phyloP scores from a whole-genome alignment of 2,888 invertebrate genomes.

The Ophion ventricosus region DNA sequence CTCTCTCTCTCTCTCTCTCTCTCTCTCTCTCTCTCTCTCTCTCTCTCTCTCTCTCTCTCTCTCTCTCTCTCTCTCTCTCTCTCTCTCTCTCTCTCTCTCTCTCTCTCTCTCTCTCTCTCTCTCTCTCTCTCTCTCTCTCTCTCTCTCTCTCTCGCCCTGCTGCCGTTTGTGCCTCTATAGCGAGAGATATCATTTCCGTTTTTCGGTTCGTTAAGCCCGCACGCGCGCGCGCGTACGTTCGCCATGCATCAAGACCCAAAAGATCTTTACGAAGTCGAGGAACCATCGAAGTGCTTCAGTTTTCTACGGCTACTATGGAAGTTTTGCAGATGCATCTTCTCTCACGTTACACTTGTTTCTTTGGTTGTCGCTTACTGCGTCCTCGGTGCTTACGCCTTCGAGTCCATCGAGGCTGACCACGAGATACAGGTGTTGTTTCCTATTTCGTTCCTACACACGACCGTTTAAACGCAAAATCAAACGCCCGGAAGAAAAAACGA shows the following conservation, averaged over 20 bases:
- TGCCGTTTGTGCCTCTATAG: neutral
- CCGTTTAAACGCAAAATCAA: too few species aligned
- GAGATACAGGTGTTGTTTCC: constrained; percentile 87
- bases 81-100: constrained; percentile 9
- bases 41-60: neutral
- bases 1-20: neutral
- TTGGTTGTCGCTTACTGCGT: constrained; percentile 95
- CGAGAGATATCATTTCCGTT: constrained; percentile 38
- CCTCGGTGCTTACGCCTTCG: constrained; percentile 94
- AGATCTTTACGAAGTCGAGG: constrained; percentile 71
- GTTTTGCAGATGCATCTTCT: constrained; percentile 88
- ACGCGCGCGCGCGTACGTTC: neutral
- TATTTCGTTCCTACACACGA: neutral
- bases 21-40: neutral
- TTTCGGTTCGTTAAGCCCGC: constrained; percentile 25
- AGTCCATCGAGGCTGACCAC: constrained; percentile 89
- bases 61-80: neutral
- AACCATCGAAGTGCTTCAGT: constrained; percentile 76
- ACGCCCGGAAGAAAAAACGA: too few species aligned
- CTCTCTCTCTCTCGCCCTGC: constrained; percentile 2
- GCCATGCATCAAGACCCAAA: constrained; percentile 48
- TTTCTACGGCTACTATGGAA: constrained; percentile 78
- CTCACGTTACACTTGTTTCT: constrained; percentile 94
- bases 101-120: constrained; percentile 2
- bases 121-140: neutral